Evolutionary conservation across 2,113 vertebrate genomes (phyloP).

Genomic region (Atrichornis clamosus): DNA sequence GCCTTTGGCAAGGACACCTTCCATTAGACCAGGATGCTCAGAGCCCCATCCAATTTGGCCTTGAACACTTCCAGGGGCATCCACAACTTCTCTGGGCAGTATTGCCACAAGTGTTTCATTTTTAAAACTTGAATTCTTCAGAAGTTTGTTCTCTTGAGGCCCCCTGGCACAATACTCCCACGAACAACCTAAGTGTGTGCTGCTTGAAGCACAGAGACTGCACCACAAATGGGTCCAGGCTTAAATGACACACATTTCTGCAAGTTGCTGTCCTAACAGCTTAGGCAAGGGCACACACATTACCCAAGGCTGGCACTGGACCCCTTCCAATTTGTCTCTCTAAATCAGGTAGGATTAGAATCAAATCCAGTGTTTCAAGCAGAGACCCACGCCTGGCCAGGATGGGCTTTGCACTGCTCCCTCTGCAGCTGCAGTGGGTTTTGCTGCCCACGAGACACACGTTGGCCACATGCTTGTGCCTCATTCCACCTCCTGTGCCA

Average conservation of each 20-base stretch:
- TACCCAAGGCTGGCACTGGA: constrained; percentile 9
- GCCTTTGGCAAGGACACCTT: background rate
- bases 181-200: background rate
- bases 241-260: constrained; percentile 24
- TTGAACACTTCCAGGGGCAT: background rate
- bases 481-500: background rate
- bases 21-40: background rate
- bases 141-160: background rate
- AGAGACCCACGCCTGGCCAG: background rate
- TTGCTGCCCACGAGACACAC: background rate
- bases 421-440: background rate
- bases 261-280: constrained; percentile 5
- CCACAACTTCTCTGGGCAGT: background rate
- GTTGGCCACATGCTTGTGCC: background rate
- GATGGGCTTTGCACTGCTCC: background rate
- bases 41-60: background rate
- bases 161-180: background rate
- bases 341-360: constrained; percentile 41
- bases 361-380: background rate
- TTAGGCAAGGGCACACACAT: background rate
- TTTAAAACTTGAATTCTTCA: background rate
- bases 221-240: background rate
- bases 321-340: constrained; percentile 25
- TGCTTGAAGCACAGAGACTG: background rate
- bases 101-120: background rate